phyloP scores from a whole-genome alignment of 2,888 invertebrate genomes.

The Lasioglossum leucozonium region DNA sequence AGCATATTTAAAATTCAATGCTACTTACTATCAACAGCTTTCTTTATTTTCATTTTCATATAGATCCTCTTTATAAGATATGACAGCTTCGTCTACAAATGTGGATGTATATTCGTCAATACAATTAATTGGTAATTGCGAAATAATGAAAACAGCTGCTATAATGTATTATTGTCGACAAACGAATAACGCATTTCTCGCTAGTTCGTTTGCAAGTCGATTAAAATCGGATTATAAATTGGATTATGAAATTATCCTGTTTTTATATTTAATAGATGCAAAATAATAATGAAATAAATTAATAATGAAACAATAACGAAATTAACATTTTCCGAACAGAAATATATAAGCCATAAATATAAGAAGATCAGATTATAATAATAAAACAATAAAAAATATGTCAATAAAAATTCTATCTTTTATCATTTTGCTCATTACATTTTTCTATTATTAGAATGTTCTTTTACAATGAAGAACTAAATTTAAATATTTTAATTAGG shows the following conservation, averaged over 20 bases:
- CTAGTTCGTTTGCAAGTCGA: conserved; percentile 60
- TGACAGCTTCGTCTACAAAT: conserved; percentile 42
- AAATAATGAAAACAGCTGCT: conserved; percentile 69
- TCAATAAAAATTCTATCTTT: background rate
- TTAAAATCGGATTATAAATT: conserved; percentile 56
- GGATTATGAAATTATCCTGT: conserved; percentile 10
- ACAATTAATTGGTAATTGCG: conserved; percentile 63
- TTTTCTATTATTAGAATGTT: conserved; percentile 1
- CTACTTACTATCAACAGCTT: conserved; percentile 48
- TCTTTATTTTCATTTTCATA: conserved; percentile 38
- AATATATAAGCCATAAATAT: background rate
- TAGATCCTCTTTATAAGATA: conserved; percentile 30
- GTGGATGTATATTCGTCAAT: conserved; percentile 34
- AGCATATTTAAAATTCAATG: conserved; percentile 23
- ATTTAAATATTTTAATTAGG: background rate
- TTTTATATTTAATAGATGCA: conserved; percentile 28
- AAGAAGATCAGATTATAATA: background rate
- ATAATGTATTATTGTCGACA: conserved; percentile 65
- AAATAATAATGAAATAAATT: conserved; percentile 20
- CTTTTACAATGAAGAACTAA: background rate
- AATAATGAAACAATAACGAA: background rate
- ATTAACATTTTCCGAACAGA: background rate
- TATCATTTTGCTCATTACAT: background rate
- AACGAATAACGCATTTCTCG: conserved; percentile 52
- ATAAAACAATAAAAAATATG: background rate